These are phyloP conservation scores for Oxycera nigricornis DNA, from an alignment of 2,888 invertebrate species.

Conservation along the genomic window DNA sequence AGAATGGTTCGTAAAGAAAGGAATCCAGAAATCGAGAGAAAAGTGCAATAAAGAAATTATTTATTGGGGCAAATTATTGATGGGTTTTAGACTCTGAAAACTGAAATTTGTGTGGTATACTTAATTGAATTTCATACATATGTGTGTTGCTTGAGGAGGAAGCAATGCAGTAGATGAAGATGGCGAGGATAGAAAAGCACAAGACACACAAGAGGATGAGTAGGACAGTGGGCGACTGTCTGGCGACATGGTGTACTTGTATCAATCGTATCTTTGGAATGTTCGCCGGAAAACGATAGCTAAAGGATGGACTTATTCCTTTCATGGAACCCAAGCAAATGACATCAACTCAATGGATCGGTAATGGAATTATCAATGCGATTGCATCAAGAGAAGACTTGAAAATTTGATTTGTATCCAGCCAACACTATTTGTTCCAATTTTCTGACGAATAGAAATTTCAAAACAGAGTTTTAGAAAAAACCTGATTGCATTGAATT, in stretches of 20 bases:
- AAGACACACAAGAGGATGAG: not conserved
- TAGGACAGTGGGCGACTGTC: constrained; percentile 16
- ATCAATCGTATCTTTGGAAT: no score
- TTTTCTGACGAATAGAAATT: no score
- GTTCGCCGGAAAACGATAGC: no score
- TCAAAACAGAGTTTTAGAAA: no score
- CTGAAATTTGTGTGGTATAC: constrained; percentile 31
- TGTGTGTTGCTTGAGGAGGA: not conserved
- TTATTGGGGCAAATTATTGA: constrained; percentile 36
- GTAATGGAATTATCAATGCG: no score
- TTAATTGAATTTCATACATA: constrained; percentile 18
- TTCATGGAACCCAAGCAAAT: no score
- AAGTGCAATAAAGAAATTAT: constrained; percentile 36
- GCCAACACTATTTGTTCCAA: no score
- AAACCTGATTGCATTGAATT: no score
- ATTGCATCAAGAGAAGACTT: no score
- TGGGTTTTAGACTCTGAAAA: constrained; percentile 19
- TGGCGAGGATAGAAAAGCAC: not conserved
- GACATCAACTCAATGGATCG: no score
- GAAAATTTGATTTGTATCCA: no score
- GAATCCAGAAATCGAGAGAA: constrained; percentile 17
- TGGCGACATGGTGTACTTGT: constrained; percentile 11
- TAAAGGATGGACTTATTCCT: no score
- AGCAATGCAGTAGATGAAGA: not conserved
- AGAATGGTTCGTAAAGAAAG: not conserved